These are phyloP conservation scores for Riptortus pedestris DNA, from an alignment of 1,140 invertebrate species.

Conservation along the genomic window DNA sequence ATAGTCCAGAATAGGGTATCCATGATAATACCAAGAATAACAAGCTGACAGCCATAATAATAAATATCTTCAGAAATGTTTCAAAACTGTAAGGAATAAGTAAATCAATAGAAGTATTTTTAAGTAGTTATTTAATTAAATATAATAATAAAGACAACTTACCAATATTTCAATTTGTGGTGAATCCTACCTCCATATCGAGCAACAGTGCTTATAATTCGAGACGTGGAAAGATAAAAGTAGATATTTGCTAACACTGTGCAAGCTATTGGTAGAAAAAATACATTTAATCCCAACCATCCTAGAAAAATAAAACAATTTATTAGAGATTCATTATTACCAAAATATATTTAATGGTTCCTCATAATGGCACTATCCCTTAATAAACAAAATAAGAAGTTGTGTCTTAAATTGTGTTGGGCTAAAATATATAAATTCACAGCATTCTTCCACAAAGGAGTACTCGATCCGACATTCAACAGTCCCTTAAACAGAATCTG, in stretches of 20 bases:
- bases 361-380: too few relatives aligned
- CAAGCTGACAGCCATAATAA: conserved; percentile 61
- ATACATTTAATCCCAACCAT: conserved; percentile 64
- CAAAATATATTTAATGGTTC: too few relatives aligned
- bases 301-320: conserved; percentile 41
- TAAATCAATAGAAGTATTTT: background rate
- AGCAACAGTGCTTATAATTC: conserved; percentile 62
- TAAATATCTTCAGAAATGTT: conserved; percentile 61
- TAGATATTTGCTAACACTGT: conserved; percentile 65
- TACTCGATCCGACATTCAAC: too few relatives aligned
- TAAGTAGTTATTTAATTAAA: conserved; percentile 6
- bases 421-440: too few relatives aligned
- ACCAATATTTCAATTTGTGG: conserved; percentile 72
- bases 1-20: conserved; percentile 53
- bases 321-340: too few relatives aligned
- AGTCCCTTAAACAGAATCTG: too few relatives aligned
- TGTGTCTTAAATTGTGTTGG: too few relatives aligned
- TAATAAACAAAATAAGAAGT: too few relatives aligned
- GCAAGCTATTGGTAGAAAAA: conserved; percentile 67
- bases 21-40: conserved; percentile 61
- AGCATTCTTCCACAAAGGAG: too few relatives aligned
- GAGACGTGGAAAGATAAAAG: conserved; percentile 65
- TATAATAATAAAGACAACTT: conserved; percentile 30
- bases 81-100: conserved; percentile 51
- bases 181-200: conserved; percentile 75